phyloP scores from a whole-genome alignment of 2,888 invertebrate genomes.

The Lasius fuliginosus region DNA sequence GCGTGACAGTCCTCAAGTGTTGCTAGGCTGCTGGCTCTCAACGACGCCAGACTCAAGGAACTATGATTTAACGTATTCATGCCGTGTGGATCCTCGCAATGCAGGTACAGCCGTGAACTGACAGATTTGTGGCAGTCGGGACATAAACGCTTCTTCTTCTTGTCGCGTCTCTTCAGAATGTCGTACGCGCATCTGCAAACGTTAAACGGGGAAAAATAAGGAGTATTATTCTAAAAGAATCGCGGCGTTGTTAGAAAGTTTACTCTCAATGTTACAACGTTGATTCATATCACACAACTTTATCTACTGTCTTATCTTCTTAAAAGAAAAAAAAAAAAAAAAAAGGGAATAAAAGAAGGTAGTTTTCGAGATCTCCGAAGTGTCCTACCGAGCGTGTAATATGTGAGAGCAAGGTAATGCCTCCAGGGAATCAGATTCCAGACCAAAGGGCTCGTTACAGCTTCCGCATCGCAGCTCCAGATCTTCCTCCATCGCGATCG shows the following conservation, averaged over 20 bases:
- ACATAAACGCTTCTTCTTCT: constrained; percentile 89
- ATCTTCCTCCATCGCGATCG: constrained; percentile 89
- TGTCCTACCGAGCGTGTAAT: constrained; percentile 91
- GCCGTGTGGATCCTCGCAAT: constrained; percentile 86
- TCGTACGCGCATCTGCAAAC: constrained; percentile 90
- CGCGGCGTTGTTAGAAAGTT: neutral
- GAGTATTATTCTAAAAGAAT: neutral
- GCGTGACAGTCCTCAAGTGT: constrained; percentile 85
- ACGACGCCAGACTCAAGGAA: constrained; percentile 86
- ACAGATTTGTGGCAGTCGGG: constrained; percentile 91
- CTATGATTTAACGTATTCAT: constrained; percentile 85
- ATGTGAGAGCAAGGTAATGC: constrained; percentile 96
- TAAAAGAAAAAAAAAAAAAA: no score
- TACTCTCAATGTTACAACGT: neutral
- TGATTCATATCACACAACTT: neutral
- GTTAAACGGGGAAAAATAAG: constrained; percentile 37
- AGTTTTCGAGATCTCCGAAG: constrained; percentile 16
- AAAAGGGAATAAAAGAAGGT: neutral
- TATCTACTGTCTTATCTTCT: neutral
- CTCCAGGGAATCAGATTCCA: constrained; percentile 91
- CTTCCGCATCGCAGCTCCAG: constrained; percentile 94
- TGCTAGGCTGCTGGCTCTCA: constrained; percentile 85
- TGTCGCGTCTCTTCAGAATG: constrained; percentile 89
- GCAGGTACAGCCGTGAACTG: constrained; percentile 90
- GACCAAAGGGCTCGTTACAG: constrained; percentile 92